phyloP scores from a whole-genome alignment of 2,113 vertebrate genomes.

The Recurvirostra avosetta region DNA sequence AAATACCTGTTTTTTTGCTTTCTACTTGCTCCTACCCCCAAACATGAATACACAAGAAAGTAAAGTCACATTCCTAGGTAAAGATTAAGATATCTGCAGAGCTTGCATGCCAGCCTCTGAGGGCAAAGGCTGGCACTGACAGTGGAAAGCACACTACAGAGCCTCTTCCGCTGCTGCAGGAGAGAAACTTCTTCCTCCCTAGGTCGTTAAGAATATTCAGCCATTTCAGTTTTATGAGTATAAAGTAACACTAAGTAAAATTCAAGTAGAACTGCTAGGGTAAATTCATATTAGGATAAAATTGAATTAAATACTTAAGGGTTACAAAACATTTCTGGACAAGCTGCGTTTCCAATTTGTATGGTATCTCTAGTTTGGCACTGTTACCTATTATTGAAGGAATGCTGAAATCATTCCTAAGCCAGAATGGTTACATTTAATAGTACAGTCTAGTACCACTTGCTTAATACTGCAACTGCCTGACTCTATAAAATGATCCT shows the following conservation, averaged over 20 bases:
- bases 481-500: background rate
- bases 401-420: background rate
- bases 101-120: background rate
- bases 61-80: background rate
- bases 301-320: background rate
- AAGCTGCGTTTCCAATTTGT: background rate
- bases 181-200: background rate
- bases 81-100: background rate
- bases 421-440: background rate
- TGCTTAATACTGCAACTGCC: background rate
- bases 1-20: background rate
- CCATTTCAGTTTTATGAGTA: background rate
- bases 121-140: background rate
- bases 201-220: background rate
- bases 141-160: background rate
- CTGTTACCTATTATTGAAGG: background rate
- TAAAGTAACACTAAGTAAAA: background rate
- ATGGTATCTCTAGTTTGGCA: background rate
- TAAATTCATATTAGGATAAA: background rate
- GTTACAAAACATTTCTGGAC: background rate
- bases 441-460: background rate
- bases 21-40: background rate
- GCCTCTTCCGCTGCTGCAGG: background rate
- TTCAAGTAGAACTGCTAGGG: background rate
- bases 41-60: background rate